Evolutionary conservation across 2,113 vertebrate genomes (phyloP).

Genomic region (Myrmecophaga tridactyla): DNA sequence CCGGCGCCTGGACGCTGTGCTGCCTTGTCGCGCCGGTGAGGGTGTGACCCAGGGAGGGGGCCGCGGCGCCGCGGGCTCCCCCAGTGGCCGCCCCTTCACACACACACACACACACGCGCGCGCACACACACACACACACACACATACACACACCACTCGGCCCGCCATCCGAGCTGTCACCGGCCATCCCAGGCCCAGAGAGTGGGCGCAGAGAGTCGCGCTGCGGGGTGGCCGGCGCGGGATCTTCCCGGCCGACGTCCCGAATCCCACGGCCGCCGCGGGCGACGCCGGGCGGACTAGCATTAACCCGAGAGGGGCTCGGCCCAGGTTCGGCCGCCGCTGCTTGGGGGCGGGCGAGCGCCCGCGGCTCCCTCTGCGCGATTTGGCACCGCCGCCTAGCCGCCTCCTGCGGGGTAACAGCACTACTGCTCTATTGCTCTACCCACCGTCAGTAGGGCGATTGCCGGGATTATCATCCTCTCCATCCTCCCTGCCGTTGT

Average conservation of each 20-base stretch:
- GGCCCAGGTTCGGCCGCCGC: conserved; percentile 11
- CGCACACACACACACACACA: not conserved
- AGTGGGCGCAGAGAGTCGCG: conserved; percentile 45
- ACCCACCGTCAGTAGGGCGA: conserved; percentile 60
- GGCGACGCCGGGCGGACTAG: not conserved
- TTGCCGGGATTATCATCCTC: conserved; percentile 1
- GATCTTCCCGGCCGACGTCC: conserved; percentile 30
- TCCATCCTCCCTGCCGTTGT: conserved; percentile 36
- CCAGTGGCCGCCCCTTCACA: conserved; percentile 19
- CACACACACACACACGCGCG: not conserved
- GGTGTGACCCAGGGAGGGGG: conserved; percentile 70
- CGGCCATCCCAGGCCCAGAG: conserved; percentile 27
- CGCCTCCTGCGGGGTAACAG: conserved; percentile 30
- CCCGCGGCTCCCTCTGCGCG: conserved; percentile 49
- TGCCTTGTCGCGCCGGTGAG: conserved; percentile 34
- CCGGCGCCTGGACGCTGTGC: not conserved
- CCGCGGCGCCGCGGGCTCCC: conserved; percentile 47
- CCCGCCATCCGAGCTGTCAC: conserved; percentile 55
- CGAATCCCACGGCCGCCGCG: conserved; percentile 3
- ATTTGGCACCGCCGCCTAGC: conserved; percentile 41
- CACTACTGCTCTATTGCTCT: conserved; percentile 32
- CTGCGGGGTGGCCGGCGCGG: conserved; percentile 20
- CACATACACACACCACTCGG: not conserved
- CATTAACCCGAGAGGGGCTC: not conserved
- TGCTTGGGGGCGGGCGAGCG: conserved; percentile 60